phyloP scores from a whole-genome alignment of 2,113 vertebrate genomes.

The cattle (Bos taurus) region DNA sequence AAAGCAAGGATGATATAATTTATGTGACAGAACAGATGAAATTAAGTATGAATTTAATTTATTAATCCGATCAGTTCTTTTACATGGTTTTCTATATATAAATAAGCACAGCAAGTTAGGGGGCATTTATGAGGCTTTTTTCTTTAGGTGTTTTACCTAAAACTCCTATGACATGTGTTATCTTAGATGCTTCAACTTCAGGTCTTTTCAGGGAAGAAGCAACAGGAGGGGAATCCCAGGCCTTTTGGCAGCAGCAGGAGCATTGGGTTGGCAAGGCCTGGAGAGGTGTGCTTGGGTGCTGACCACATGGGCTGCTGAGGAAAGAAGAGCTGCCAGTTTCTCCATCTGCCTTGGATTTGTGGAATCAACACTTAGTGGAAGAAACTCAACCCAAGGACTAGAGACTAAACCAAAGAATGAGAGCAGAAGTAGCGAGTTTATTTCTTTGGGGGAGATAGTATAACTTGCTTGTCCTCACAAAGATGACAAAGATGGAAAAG shows the following conservation, averaged over 20 bases:
- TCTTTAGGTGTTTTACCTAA: neutral
- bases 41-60: neutral
- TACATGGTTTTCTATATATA: neutral
- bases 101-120: neutral
- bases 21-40: neutral
- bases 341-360: neutral
- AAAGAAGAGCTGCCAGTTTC: neutral
- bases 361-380: neutral
- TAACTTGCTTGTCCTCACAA: neutral
- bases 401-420: neutral
- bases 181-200: neutral
- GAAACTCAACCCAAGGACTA: neutral
- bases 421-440: neutral
- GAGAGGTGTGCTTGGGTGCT: neutral
- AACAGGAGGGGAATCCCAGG: neutral
- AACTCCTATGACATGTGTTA: neutral
- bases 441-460: neutral
- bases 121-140: neutral
- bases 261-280: neutral
- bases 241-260: neutral
- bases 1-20: neutral
- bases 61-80: neutral
- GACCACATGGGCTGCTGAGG: neutral
- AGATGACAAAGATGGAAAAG: neutral
- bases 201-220: neutral